A percentile compares a stretch with the other conserved stretches of the same genome.
Conservation (phyloP, 2,888 invertebrate species). For the Ernsta delagoae region DNA sequence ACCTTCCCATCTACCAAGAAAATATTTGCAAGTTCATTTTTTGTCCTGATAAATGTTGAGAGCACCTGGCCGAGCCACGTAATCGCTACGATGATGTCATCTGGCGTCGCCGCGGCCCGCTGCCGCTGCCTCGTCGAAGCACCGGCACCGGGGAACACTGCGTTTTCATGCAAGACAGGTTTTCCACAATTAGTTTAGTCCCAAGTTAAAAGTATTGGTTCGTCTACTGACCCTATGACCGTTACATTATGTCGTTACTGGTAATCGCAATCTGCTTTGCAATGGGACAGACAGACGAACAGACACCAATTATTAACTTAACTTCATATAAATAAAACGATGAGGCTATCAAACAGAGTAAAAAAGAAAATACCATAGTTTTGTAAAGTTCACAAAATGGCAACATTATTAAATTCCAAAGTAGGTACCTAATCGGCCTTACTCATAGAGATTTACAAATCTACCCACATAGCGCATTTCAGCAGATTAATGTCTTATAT, state of each 20-base stretch:
- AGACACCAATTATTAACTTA: too few species aligned
- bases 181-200: not conserved
- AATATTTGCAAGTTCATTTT: not conserved
- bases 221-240: not conserved
- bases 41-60: conserved; percentile 41
- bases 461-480: too few species aligned
- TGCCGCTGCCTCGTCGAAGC: conserved; percentile 10
- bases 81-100: conserved; percentile 65
- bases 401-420: too few species aligned
- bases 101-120: conserved; percentile 47
- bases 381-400: not conserved
- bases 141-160: conserved; percentile 19
- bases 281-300: too few species aligned
- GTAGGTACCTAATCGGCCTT: too few species aligned
- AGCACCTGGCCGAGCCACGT: conserved; percentile 62
- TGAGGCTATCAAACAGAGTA: too few species aligned
- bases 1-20: not conserved
- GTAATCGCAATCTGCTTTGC: too few species aligned
- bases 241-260: too few species aligned
- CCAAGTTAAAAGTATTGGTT: conserved; percentile 2
- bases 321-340: too few species aligned
- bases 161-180: conserved; percentile 5
- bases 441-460: too few species aligned
- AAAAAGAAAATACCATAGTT: not conserved
- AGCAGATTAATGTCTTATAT: too few species aligned